Conservation (phyloP, 2,888 invertebrate genomes). For the Pemphredon lugubris region DNA sequence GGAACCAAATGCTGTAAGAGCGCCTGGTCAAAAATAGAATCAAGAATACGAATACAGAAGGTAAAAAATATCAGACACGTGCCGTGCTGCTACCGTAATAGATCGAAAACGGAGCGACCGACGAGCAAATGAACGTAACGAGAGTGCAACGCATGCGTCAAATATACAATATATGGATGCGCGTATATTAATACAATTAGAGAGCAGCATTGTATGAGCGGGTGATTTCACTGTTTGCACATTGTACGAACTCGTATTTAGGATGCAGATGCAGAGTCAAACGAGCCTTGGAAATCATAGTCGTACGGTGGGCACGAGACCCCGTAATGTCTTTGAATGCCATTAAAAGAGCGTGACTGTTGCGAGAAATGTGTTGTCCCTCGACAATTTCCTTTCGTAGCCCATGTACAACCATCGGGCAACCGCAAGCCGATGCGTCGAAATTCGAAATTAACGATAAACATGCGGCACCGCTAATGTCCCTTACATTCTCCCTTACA, state of each 20-base stretch:
- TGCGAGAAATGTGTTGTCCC: slow-evolving; percentile 17
- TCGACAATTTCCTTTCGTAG: slow-evolving; percentile 22
- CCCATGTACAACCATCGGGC: not conserved
- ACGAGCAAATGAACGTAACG: too few species aligned
- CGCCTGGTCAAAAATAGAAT: slow-evolving; percentile 5
- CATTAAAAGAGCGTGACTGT: slow-evolving; percentile 43
- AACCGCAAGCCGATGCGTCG: slow-evolving; percentile 20
- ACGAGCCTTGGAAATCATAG: slow-evolving; percentile 31
- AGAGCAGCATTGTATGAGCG: too few species aligned
- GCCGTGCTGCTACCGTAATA: not conserved
- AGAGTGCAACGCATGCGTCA: too few species aligned
- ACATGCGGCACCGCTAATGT: not conserved
- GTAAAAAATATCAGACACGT: slow-evolving; percentile 12
- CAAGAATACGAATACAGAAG: not conserved
- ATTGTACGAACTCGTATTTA: too few species aligned
- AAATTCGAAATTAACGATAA: too few species aligned
- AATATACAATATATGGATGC: too few species aligned
- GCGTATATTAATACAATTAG: too few species aligned
- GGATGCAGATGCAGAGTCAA: too few species aligned
- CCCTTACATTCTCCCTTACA: slow-evolving; percentile 1
- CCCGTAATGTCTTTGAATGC: slow-evolving; percentile 36
- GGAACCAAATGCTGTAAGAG: slow-evolving; percentile 5
- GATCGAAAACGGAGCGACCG: not conserved
- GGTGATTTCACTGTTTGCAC: too few species aligned
- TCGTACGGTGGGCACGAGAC: slow-evolving; percentile 3